phyloP scores from a whole-genome alignment of 2,113 vertebrate species.

The Phalacrocorax pelagicus region DNA sequence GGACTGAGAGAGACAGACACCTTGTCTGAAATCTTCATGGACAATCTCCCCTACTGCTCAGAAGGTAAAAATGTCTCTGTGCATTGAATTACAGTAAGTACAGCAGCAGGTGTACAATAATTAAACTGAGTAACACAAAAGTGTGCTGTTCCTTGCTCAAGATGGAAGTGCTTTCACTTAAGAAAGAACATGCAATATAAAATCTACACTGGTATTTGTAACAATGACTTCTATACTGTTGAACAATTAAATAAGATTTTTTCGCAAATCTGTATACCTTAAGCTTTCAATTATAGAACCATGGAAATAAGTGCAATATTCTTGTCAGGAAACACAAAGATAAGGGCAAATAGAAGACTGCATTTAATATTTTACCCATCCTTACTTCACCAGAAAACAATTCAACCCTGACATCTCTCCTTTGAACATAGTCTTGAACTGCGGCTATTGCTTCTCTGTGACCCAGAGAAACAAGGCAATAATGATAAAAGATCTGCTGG shows the following conservation, averaged over 20 bases:
- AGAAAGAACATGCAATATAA: not conserved
- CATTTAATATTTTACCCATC: constrained; percentile 65
- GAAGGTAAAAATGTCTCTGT: not conserved
- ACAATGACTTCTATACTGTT: not conserved
- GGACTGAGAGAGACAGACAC: not conserved
- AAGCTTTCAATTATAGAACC: not conserved
- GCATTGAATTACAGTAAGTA: not conserved
- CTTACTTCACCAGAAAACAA: constrained; percentile 57
- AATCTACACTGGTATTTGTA: not conserved
- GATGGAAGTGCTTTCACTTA: not conserved
- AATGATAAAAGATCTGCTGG: constrained; percentile 50
- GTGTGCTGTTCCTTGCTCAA: not conserved
- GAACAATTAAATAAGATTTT: not conserved
- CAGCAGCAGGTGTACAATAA: not conserved
- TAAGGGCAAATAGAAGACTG: constrained; percentile 19
- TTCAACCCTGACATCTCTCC: constrained; percentile 41
- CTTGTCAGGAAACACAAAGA: not conserved
- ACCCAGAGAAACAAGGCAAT: constrained; percentile 46
- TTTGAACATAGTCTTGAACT: constrained; percentile 40
- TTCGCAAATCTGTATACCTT: not conserved
- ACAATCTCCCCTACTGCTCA: not conserved
- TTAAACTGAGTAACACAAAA: not conserved
- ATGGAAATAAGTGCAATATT: not conserved
- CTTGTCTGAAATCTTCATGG: not conserved
- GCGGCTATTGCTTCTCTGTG: constrained; percentile 31